phyloP scores from a whole-genome alignment of 2,113 vertebrate genomes.

The Python bivittatus region DNA sequence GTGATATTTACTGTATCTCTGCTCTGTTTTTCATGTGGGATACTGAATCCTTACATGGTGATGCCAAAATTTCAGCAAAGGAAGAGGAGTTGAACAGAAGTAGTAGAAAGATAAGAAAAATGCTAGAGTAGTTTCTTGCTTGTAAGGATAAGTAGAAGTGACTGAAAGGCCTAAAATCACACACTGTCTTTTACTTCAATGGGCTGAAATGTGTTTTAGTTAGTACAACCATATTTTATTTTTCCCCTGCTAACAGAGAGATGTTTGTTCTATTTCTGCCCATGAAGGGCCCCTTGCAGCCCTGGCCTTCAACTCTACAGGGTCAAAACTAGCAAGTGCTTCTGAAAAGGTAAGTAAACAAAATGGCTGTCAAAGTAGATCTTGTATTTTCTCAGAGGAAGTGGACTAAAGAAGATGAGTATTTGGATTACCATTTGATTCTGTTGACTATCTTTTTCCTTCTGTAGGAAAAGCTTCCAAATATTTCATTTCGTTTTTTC shows the following conservation, averaged over 20 bases:
- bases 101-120: neutral
- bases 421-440: neutral
- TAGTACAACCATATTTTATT: neutral
- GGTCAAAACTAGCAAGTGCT: constrained; percentile 89
- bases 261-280: constrained; percentile 85
- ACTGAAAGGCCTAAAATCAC: neutral
- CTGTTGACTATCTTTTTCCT: neutral
- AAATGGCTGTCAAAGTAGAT: fast-evolving
- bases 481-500: neutral
- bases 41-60: neutral
- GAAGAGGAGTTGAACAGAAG: neutral
- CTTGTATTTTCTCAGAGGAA: neutral
- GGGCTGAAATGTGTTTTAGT: neutral
- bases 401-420: neutral
- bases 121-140: neutral
- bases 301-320: constrained; percentile 85
- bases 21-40: neutral
- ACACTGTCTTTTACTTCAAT: too few relatives aligned
- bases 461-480: neutral
- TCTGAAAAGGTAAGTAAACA: constrained; percentile 84
- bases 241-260: constrained; percentile 74
- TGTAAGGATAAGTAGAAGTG: neutral
- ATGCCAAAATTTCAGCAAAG: fast-evolving
- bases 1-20: too few relatives aligned
- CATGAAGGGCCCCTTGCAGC: constrained; percentile 90